Evolutionary conservation across 2,113 vertebrate species (phyloP), one percentile per base, ranked within the genome.

Genomic region (Cyanoramphus novaezelandiae): DNA sequence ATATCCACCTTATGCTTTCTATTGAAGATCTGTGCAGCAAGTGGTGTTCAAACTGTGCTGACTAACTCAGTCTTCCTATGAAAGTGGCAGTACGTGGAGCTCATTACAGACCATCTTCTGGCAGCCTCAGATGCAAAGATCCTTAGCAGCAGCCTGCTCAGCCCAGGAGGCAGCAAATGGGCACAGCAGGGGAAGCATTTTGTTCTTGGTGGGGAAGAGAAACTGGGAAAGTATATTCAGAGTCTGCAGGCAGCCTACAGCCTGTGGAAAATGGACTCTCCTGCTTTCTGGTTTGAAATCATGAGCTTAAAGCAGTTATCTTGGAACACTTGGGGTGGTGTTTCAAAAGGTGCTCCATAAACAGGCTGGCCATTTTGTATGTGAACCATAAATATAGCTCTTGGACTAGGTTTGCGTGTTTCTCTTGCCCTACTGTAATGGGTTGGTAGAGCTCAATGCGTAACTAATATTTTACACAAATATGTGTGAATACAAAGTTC

Each of bases 191-290:
- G 59, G 67, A 87, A 95, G 31, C 4, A 5, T 95, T 97, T 94
- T 95, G 75, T 95, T 95, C 96, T 94, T 95, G 84, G 90, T 91
- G 67, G 93, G 91, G 82, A 95, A 88, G 64, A 79, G 85, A 86
- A 88, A 50, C 29, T 17, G 64, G 82, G 75, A 70, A 86, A 71
- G 60, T 60, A 35, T 53, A 39, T 83, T 93, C 55, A 78, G 82
- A 83, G 55, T 25, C 67, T 86, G 50, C 41, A 49, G 85, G 50
- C 64, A 91, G 49, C 59, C 33, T 49, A 68, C 79, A 93, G 75
- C 50, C 64, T 90, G 39, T 83, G 64, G 47, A 57, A 96, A 86
- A 47, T 71, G 69, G 60, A 68, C 29, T 93, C n/a, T 31, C 13
- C 16, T 64, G 28, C 63, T 77, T 80, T 71, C 67, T 74, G 7